Evolutionary conservation across 1,140 invertebrate species (phyloP), one percentile per base, ranked within the genome.

Genomic region (Caerostris extrusa): DNA sequence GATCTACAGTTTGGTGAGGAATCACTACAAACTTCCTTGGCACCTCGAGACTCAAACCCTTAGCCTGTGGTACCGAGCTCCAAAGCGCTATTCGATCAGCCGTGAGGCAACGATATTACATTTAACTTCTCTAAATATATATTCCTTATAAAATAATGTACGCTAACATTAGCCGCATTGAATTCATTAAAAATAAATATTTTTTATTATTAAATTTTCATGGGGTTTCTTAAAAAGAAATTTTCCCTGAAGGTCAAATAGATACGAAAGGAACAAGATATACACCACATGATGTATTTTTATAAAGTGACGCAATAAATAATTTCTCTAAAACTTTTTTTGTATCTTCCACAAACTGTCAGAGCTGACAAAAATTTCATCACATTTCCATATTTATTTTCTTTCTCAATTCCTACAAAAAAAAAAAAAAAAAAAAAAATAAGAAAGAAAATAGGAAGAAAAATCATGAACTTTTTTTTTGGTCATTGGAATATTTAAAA

Each of bases 281-380:
- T 50, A 77, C 34, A 77, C 17, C 71, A 77, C 71, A 71, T 10
- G 34, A 34, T 34, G 34, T 50, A 12, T 10, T 34, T n/a, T 77
- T 77, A 77, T 77, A 77, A 77, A 77, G 34, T 77, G 53, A 77
- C 71, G 34, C 71, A 12, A 77, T 77, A 50, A 77, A 53, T 77
- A 50, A 50, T 53, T 77, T 77, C 61, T 53, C 34, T 1, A 34
- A 34, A 14, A 77, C 50, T 19, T 50, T 77, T 77, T 77, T 77
- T 14, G 55, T 58, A 67, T 14, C 58, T 58, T 17, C 19, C 10
- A 57, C 14, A 8, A 61, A 50, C 85, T 88, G 82, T 64, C 86
- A 88, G 50, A 88, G 19, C 10, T 88, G 86, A 88, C 86, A 88
- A 34, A 60, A 88, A 64, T 88, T 88, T 88, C 86, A 88, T 88